Conservation (phyloP, 2,888 invertebrate species). For the Polydrusus pterygomalis region DNA sequence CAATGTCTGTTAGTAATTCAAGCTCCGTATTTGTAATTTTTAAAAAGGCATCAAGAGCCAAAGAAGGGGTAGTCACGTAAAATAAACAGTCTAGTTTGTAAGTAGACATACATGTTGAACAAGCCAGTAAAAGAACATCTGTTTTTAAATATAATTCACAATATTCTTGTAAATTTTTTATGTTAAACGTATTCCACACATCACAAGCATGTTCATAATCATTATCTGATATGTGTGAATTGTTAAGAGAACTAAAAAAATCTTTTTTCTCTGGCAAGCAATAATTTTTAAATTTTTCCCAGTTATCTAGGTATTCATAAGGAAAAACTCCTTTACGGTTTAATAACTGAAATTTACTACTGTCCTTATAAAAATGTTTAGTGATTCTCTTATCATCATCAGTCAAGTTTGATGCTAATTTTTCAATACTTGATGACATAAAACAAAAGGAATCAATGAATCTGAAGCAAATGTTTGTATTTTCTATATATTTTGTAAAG, state of each 20-base stretch:
- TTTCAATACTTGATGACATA: neutral
- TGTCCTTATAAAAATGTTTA: neutral
- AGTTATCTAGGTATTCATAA: slow-evolving; percentile 21
- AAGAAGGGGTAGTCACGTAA: slow-evolving; percentile 16
- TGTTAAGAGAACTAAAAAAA: slow-evolving; percentile 5
- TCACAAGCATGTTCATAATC: slow-evolving; percentile 12
- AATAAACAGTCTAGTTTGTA: slow-evolving; percentile 33
- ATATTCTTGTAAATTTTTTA: too few species aligned
- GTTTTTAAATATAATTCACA: slow-evolving; percentile 23
- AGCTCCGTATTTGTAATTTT: slow-evolving; percentile 13
- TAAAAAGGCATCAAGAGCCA: slow-evolving; percentile 18
- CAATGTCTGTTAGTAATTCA: slow-evolving; percentile 25
- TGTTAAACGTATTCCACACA: neutral
- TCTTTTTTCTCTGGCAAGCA: neutral
- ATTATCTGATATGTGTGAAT: slow-evolving; percentile 6
- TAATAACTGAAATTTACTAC: neutral
- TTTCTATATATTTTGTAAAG: slow-evolving; percentile 56
- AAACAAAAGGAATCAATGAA: slow-evolving; percentile 15
- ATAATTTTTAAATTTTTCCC: slow-evolving; percentile 6
- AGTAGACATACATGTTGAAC: slow-evolving; percentile 2
- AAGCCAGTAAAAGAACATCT: slow-evolving; percentile 14
- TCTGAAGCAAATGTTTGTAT: slow-evolving; percentile 47
- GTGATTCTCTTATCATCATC: neutral
- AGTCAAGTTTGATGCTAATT: slow-evolving; percentile 5
- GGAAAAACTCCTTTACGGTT: slow-evolving; percentile 16